Conservation (phyloP, 2,797 vertebrate species). For the Aeoliscus strigatus region DNA sequence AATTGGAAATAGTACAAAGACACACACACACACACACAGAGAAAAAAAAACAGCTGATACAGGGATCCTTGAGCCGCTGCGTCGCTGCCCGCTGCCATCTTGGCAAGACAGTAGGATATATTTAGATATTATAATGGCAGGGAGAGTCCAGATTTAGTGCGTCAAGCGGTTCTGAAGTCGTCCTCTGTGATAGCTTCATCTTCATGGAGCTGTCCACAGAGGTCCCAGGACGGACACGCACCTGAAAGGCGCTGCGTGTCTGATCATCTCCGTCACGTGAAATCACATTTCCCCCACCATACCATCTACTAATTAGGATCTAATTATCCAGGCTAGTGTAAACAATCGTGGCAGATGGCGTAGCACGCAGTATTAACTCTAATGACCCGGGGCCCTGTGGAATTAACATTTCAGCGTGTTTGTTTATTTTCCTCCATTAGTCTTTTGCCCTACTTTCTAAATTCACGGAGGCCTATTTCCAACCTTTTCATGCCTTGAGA, state of each 20-base stretch:
- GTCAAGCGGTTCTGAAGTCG: conserved; percentile 49
- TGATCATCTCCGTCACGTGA: conserved; percentile 65
- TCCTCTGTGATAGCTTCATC: conserved; percentile 25
- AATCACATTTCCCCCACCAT: conserved; percentile 71
- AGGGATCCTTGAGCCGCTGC: no score
- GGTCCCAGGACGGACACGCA: conserved; percentile 47
- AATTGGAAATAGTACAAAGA: no score
- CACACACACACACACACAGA: no score
- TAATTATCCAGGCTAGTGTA: conserved; percentile 93
- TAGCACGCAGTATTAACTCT: conserved; percentile 79
- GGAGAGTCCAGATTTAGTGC: no score
- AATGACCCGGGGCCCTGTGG: conserved; percentile 82
- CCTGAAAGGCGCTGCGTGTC: conserved; percentile 41
- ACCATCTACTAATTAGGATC: conserved; percentile 93
- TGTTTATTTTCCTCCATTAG: conserved; percentile 80
- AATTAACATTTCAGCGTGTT: conserved; percentile 75
- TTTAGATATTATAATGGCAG: no score
- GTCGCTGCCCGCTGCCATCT: no score
- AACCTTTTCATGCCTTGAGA: conserved; percentile 59
- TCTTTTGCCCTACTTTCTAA: conserved; percentile 79
- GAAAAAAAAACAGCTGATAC: no score
- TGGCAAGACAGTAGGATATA: no score
- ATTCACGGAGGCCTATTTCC: conserved; percentile 71
- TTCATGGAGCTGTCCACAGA: conserved; percentile 20
- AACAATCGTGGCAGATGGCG: conserved; percentile 94